A percentile compares a stretch with the other conserved stretches of the same genome.
Evolutionary conservation across 1,140 invertebrate species (phyloP).

Genomic region (Saccostrea cuccullata): DNA sequence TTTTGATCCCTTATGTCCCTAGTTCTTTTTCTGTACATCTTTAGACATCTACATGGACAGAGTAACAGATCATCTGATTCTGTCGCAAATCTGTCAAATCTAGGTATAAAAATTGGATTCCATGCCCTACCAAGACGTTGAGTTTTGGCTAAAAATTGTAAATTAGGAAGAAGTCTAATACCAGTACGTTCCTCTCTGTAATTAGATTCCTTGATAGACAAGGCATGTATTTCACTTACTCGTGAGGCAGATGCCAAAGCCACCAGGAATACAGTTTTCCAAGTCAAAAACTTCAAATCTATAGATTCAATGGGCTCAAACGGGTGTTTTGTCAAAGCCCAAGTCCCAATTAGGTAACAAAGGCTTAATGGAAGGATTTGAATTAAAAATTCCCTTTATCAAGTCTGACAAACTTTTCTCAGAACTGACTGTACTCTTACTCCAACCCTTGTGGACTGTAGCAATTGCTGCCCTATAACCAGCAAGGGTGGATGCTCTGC

Average conservation of each 20-base stretch:
- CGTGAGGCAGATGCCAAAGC: conserved; percentile 36
- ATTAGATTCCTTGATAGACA: conserved; percentile 24
- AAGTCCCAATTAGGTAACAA: conserved; percentile 50
- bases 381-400: conserved; percentile 47
- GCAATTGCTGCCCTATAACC: too few species aligned
- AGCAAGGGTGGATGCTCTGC: too few species aligned
- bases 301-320: too few species aligned
- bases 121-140: background rate
- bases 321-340: conserved; percentile 31
- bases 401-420: too few species aligned
- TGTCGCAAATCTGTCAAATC: too few species aligned
- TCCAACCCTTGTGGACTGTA: too few species aligned
- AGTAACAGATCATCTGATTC: too few species aligned
- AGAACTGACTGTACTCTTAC: too few species aligned
- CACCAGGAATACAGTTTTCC: conserved; percentile 38
- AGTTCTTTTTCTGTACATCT: too few species aligned
- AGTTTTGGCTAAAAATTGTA: too few species aligned
- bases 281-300: conserved; percentile 47
- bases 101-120: conserved; percentile 33
- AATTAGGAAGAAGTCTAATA: conserved; percentile 35
- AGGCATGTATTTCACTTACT: conserved; percentile 44
- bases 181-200: background rate
- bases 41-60: too few species aligned
- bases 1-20: background rate
- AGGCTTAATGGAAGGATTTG: background rate